Evolutionary conservation across 2,888 invertebrate genomes (phyloP).

Genomic region (Microdon myrmicae): DNA sequence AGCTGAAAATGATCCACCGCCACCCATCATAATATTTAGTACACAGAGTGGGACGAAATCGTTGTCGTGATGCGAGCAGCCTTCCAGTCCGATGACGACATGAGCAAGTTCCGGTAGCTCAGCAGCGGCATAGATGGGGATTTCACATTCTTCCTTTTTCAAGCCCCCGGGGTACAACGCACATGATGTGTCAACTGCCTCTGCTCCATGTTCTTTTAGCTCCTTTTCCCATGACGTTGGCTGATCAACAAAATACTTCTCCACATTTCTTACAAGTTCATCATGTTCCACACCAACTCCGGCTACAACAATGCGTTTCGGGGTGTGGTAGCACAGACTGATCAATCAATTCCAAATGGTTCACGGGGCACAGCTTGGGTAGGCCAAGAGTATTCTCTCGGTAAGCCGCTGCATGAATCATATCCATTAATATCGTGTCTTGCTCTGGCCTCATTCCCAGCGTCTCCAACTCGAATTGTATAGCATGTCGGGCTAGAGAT

Average conservation of each 20-base stretch:
- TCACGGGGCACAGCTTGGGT: conserved; percentile 89
- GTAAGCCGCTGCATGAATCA: conserved; percentile 97
- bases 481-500: conserved; percentile 81
- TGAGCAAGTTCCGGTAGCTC: conserved; percentile 97
- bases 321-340: conserved; percentile 84
- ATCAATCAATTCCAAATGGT: conserved; percentile 83
- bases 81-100: conserved; percentile 81
- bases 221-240: conserved; percentile 84
- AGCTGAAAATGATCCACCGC: conserved; percentile 98
- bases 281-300: conserved; percentile 94
- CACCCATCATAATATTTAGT: conserved; percentile 99
- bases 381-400: conserved; percentile 93
- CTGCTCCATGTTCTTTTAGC: conserved; percentile 61
- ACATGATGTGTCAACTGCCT: conserved; percentile 78
- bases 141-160: conserved; percentile 82
- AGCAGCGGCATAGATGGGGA: conserved; percentile 90
- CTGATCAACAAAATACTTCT: conserved; percentile 84
- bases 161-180: conserved; percentile 96
- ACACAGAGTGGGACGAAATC: conserved; percentile 98
- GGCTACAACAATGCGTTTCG: conserved; percentile 95
- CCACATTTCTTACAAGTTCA: conserved; percentile 81
- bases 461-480: conserved; percentile 92
- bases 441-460: conserved; percentile 93
- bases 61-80: conserved; percentile 89
- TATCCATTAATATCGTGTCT: conserved; percentile 93